Percentiles rank a stretch among this genome's conserved stretches.
These are phyloP conservation scores for Crotalus horridus DNA, from an alignment of 2,113 vertebrate species.

Conservation along the genomic window DNA sequence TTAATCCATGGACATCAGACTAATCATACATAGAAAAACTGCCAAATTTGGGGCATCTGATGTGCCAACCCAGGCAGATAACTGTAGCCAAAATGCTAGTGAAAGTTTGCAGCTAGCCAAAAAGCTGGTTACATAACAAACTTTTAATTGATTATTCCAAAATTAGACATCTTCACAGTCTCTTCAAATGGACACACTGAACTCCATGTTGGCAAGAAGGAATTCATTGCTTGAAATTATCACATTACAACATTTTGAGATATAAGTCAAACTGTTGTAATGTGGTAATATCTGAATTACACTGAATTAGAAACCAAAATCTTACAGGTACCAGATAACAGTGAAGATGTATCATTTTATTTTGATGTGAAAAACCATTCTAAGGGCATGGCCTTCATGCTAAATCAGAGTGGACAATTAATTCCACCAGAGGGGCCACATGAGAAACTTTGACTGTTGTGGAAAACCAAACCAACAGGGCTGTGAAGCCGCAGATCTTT, in stretches of 20 bases:
- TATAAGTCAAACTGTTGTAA: neutral
- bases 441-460: too few species aligned
- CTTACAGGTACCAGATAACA: too few species aligned
- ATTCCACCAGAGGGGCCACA: too few species aligned
- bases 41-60: neutral
- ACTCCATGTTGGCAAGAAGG: neutral
- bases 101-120: neutral
- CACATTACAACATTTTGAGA: neutral
- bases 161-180: neutral
- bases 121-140: neutral
- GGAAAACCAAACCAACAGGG: too few species aligned
- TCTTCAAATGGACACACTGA: neutral
- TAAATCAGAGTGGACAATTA: too few species aligned
- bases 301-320: neutral
- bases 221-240: neutral
- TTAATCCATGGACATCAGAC: neutral
- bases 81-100: neutral
- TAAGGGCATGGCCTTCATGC: too few species aligned
- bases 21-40: neutral
- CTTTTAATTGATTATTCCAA: neutral
- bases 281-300: neutral
- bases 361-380: too few species aligned
- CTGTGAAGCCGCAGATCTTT: too few species aligned
- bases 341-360: too few species aligned
- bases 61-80: neutral